Evolutionary conservation across 2,797 vertebrate genomes (phyloP), one percentile per base, ranked within the genome.

Genomic region (Amblyopsis hoosieri): DNA sequence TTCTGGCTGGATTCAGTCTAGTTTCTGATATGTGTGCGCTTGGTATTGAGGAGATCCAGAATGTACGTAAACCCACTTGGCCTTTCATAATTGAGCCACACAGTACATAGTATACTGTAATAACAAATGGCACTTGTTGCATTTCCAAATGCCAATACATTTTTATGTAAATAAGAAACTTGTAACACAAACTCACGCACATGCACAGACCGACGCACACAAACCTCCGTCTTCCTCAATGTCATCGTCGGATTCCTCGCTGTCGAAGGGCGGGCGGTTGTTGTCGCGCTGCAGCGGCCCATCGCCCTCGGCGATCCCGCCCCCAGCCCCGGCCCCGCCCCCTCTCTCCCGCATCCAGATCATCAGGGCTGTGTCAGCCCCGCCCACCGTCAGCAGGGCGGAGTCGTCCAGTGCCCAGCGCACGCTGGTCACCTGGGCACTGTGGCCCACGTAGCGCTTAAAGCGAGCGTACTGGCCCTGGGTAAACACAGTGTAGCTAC

Each of bases 391-490:
- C 82, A 99, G 94, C 87, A 99, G 87, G 77, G 94, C 76, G 0
- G 94, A 88, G 74, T 98, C 97, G 0, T 96, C 97, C 48, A 95
- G 94, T 71, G 97, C 92, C 97, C 97, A 99, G 60, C 95, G 87
- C 29, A 98, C 94, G 0, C 95, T 98, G 10, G 96, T 96, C 69
- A 99, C 96, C 0, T 98, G 97, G 1, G 94, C 94, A 2, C 97
- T 98, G 87, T 99, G 97, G 29, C 94, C 97, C 80, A 97, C 93
- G 0, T 99, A 99, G 81, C 95, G 97, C 89, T 97, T 98, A 85
- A 95, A 99, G 76, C 91, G 94, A 33, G 96, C 94, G 1, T 95
- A 95, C 57, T 93, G 94, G 52, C 97, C 96, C 97, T 99, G 89
- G 54, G 42, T 29, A 29, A 29, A 29, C 19, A 29, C 23, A 29